Conservation (phyloP, 2,888 invertebrate genomes). For the Panorpa germanica region DNA sequence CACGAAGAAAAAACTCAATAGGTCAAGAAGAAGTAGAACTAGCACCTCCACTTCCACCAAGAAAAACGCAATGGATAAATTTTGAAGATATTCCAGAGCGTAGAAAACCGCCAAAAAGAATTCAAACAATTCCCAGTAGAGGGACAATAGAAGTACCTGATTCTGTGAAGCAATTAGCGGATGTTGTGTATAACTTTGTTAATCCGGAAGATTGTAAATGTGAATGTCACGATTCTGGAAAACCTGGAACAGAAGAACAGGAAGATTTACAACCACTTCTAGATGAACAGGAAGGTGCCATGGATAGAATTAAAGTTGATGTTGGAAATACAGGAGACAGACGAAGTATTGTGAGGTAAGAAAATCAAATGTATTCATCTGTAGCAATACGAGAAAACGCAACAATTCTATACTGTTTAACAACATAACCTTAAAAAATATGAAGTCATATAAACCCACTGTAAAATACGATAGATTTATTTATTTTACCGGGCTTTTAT, state of each 20-base stretch:
- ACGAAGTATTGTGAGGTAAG: slow-evolving; percentile 23
- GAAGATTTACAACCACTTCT: slow-evolving; percentile 32
- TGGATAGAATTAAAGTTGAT: slow-evolving; percentile 20
- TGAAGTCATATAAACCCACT: too few relatives aligned
- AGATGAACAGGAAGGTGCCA: slow-evolving; percentile 22
- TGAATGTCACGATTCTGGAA: slow-evolving; percentile 55
- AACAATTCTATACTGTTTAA: not conserved
- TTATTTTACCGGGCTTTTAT: too few relatives aligned
- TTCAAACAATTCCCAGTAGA: slow-evolving; percentile 56
- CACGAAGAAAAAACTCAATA: slow-evolving; percentile 15
- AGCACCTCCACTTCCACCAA: slow-evolving; percentile 27
- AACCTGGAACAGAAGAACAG: slow-evolving; percentile 9
- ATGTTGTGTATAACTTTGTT: slow-evolving; percentile 54
- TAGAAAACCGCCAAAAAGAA: slow-evolving; percentile 61
- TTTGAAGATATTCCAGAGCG: slow-evolving; percentile 74
- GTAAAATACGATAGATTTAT: too few relatives aligned
- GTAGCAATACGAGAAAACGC: not conserved
- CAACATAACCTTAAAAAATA: too few relatives aligned
- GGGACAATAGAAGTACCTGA: slow-evolving; percentile 25
- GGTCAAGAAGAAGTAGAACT: slow-evolving; percentile 19
- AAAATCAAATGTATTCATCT: slow-evolving; percentile 12
- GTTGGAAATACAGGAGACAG: slow-evolving; percentile 19
- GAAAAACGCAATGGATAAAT: slow-evolving; percentile 56
- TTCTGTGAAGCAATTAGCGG: slow-evolving; percentile 20
- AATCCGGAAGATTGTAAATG: slow-evolving; percentile 77